Conservation (phyloP, 2,888 invertebrate species). For the Aquatica leii region DNA sequence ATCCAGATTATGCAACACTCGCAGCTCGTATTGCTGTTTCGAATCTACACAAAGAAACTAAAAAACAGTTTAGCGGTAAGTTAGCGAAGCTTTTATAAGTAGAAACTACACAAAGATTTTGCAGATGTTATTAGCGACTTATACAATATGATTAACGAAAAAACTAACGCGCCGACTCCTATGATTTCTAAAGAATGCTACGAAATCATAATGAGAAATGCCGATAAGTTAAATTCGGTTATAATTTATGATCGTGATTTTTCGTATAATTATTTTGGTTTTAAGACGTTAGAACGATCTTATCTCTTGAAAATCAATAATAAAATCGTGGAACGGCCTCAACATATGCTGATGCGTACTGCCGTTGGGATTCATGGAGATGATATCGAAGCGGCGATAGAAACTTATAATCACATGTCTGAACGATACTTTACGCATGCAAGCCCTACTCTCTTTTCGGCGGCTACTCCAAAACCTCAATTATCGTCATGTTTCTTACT, state of each 20-base stretch:
- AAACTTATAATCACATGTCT: slow-evolving; percentile 95
- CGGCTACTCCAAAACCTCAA: slow-evolving; percentile 91
- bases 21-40: slow-evolving; percentile 94
- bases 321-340: slow-evolving; percentile 95
- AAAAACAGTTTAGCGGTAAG: slow-evolving; percentile 88
- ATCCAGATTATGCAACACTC: slow-evolving; percentile 93
- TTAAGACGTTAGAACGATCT: slow-evolving; percentile 96
- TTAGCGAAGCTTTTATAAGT: background rate
- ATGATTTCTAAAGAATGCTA: slow-evolving; percentile 88
- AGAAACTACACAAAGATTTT: slow-evolving; percentile 48
- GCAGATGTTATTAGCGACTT: slow-evolving; percentile 91
- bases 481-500: slow-evolving; percentile 95
- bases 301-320: slow-evolving; percentile 92
- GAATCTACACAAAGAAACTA: slow-evolving; percentile 98
- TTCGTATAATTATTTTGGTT: slow-evolving; percentile 98
- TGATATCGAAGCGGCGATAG: slow-evolving; percentile 90
- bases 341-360: slow-evolving; percentile 98
- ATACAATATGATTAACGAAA: slow-evolving; percentile 77
- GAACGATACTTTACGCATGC: slow-evolving; percentile 98
- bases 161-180: slow-evolving; percentile 76
- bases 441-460: slow-evolving; percentile 95
- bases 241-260: slow-evolving; percentile 98
- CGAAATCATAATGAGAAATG: slow-evolving; percentile 82
- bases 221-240: slow-evolving; percentile 90
- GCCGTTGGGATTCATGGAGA: slow-evolving; percentile 95